These are phyloP conservation scores for Microtus richardsoni DNA, from an alignment of 2,113 vertebrate genomes.

Conservation along the genomic window DNA sequence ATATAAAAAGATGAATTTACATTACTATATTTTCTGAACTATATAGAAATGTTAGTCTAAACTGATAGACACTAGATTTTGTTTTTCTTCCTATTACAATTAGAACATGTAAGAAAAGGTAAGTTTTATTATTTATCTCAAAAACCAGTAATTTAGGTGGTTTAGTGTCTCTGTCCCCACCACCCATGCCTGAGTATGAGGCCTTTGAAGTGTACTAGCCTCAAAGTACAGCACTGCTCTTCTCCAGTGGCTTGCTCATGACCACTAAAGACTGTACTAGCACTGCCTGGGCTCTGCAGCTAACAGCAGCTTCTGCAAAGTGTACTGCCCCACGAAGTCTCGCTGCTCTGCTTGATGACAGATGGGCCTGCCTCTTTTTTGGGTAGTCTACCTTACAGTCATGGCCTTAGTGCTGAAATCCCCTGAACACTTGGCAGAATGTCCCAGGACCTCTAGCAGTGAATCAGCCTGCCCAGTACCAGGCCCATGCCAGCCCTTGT, in stretches of 20 bases:
- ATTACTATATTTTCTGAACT: not conserved
- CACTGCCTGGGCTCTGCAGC: not conserved
- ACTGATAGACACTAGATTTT: not conserved
- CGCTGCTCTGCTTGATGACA: not conserved
- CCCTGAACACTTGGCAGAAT: not conserved
- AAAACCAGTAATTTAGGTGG: not conserved
- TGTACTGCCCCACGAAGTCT: not conserved
- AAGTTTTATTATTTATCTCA: slow-evolving; percentile 12
- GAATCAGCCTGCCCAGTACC: not conserved
- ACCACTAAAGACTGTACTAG: not conserved
- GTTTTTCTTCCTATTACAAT: not conserved
- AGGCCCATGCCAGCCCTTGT: not conserved
- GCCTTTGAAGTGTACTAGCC: not conserved
- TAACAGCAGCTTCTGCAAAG: not conserved
- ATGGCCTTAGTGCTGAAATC: not conserved
- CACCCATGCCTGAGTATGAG: not conserved
- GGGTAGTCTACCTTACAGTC: not conserved
- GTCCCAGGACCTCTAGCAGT: not conserved
- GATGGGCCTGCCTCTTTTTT: not conserved
- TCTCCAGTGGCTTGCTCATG: not conserved
- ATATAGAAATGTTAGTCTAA: not conserved
- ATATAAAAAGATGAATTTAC: not conserved
- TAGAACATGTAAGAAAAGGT: not conserved
- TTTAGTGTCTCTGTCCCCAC: not conserved
- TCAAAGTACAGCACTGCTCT: too few species aligned